Evolutionary conservation across 2,888 invertebrate genomes (phyloP).

Genomic region (Oithona nana): DNA sequence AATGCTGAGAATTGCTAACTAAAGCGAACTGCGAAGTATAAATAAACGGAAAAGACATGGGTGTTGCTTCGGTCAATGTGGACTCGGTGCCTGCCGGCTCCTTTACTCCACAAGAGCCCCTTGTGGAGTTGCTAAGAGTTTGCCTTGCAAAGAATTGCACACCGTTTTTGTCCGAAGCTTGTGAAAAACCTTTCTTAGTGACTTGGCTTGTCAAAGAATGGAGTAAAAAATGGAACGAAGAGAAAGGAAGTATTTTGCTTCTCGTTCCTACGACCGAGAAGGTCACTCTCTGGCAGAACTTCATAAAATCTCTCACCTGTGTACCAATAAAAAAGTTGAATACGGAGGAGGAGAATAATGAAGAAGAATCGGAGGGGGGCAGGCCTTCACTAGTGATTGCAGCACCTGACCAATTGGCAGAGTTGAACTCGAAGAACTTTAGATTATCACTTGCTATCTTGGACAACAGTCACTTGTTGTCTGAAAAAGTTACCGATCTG

Average conservation of each 20-base stretch:
- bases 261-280: not conserved
- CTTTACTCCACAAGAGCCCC: conserved; percentile 23
- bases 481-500: not conserved
- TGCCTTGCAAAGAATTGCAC: conserved; percentile 22
- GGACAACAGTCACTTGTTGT: too few species aligned
- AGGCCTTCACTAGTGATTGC: not conserved
- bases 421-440: not conserved
- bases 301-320: conserved; percentile 6
- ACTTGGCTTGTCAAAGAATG: conserved; percentile 23
- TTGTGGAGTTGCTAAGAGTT: conserved; percentile 23
- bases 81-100: conserved; percentile 22
- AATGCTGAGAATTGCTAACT: too few species aligned
- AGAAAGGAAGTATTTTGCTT: not conserved
- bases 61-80: not conserved
- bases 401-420: not conserved
- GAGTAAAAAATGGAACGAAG: conserved; percentile 17
- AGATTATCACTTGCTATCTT: too few species aligned
- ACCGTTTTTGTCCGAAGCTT: conserved; percentile 22
- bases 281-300: not conserved
- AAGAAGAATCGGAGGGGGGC: conserved; percentile 19
- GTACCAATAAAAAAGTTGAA: conserved; percentile 20
- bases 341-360: conserved; percentile 20
- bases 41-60: not conserved
- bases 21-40: too few species aligned
- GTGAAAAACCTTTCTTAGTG: conserved; percentile 22